Base-by-base conservation (phyloP, 2,888 invertebrate species). In the Phyto melanocephala region DNA sequence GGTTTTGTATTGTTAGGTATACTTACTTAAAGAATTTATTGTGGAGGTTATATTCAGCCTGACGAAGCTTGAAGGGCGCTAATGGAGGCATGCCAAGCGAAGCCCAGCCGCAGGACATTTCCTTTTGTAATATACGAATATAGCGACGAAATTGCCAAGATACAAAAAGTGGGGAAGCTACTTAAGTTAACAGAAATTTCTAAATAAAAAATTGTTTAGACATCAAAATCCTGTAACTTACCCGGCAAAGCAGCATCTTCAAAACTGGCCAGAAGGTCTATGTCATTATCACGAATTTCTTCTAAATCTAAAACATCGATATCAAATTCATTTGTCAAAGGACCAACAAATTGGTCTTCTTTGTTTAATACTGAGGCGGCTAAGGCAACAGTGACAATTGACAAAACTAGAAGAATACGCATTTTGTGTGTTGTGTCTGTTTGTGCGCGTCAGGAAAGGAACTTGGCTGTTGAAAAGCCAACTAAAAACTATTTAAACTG, bases 61-160 rank as follows among this genome's bases (percentile, higher is more conserved):
- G 87, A 40, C 67, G 82, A 8, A 87, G 1, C 13, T 86, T 84
- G 8, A 88, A 68, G 3, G 90, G 90, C 1, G 89, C 90, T 84
- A 90, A 84, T 83, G 87, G 85, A 0, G 90, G 89, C 67, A 90
- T 86, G 10, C 88, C 89, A 50, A 84, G 52, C 6, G 84, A 37
- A 0, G 88, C 88, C 71, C 83, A 89, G 33, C 90, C 90, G 81
- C 90, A 90, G 20, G 86, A 84, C 90, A 90, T 90, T 58, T 89
- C 86, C 81, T 86, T 86, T 65, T 86, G 86, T n/a, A 86, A 1
- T 63, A 88, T 88, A 10, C 86, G 87, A 15, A 90, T 87, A 71
- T 85, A 83, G 54, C 88, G 88, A 71, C 89, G 89, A 33, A 80
- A 65, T 82, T 88, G 87, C 90, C 89, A 90, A 8, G 89, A 88